Conservation (phyloP, 2,797 vertebrate species). For the Vipera latastei region DNA sequence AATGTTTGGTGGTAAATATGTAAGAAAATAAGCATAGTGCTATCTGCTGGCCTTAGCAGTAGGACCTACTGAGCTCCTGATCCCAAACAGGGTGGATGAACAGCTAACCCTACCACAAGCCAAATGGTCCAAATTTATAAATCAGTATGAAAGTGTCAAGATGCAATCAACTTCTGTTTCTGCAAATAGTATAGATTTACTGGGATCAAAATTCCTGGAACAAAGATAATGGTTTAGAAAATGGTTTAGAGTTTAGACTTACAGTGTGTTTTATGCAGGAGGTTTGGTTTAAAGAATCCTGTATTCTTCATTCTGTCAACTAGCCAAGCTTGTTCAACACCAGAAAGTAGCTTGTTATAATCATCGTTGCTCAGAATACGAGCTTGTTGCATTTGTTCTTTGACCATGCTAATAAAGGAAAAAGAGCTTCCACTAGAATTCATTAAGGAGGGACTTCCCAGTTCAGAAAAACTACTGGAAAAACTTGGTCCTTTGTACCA, state of each 20-base stretch:
- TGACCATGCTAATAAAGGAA: neutral
- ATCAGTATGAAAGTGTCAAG: neutral
- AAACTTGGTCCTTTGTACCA: slow-evolving; percentile 31
- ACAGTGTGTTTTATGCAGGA: slow-evolving; percentile 74
- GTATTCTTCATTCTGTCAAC: slow-evolving; percentile 74
- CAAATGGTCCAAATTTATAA: neutral
- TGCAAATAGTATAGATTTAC: neutral
- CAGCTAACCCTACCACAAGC: neutral
- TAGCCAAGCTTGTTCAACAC: slow-evolving; percentile 83
- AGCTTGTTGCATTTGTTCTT: slow-evolving; percentile 43
- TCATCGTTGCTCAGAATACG: slow-evolving; percentile 76
- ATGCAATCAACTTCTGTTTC: neutral
- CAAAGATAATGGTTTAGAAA: neutral
- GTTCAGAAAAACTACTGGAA: slow-evolving; percentile 51
- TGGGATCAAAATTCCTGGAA: neutral
- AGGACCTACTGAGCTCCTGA: neutral
- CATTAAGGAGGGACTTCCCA: neutral
- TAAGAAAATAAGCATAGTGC: neutral
- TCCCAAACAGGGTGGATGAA: neutral
- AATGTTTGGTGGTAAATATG: neutral
- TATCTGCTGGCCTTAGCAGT: neutral
- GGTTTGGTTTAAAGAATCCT: slow-evolving; percentile 72
- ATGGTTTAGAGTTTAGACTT: slow-evolving; percentile 62
- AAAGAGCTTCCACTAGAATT: slow-evolving; percentile 52
- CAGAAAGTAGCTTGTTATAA: slow-evolving; percentile 80